Base-by-base conservation (phyloP, 2,113 vertebrate genomes). In the Rhynchomys soricoides region DNA sequence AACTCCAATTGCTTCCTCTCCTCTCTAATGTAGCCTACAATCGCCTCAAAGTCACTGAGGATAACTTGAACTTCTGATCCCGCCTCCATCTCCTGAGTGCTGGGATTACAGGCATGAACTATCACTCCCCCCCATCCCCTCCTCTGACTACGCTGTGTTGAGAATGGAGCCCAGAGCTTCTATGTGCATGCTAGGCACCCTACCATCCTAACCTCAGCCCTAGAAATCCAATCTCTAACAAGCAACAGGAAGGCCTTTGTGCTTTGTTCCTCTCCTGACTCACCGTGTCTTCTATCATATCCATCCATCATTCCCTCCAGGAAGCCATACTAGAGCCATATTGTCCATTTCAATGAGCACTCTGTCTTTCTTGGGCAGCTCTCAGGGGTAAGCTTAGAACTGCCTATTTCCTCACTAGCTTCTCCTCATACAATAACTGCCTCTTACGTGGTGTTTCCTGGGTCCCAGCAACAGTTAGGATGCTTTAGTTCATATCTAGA, bases 251-350 rank as follows among this genome's bases (percentile, higher is more conserved):
- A 85, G 55, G 16, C 26, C 22, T 79, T 21, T 15, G 70, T 10
- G 4, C 0, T 43, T 0, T 5, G 4, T 3, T 17, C 68, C 24
- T 34, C 26, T 70, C 29, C 55, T 0, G 2, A 24, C 13, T 34
- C 17, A 59, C 17, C 10, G 78, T 43, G 55, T 3, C 2, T 7
- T 17, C 45, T 52, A 29, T 77, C 73, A 8, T 21, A n/a, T 5
- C 48, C 43, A 37, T n/a, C n/a, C n/a, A n/a, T n/a, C n/a, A n/a
- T n/a, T n/a, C 24, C 37, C 57, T 68, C 68, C 50, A 89, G 43
- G 29, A 70, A 73, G 16, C 66, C 40, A 15, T 59, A 24, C 48
- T 45, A 52, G 74, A 83, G 45, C 26, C 22, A 57, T 17, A 52
- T 16, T 13, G 4, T 8, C 26, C 6, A 5, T 3, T 43, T 31